Percentiles rank a stretch among this genome's conserved stretches.
phyloP scores from a whole-genome alignment of 2,888 invertebrate genomes.

The Syrphus vitripennis region DNA sequence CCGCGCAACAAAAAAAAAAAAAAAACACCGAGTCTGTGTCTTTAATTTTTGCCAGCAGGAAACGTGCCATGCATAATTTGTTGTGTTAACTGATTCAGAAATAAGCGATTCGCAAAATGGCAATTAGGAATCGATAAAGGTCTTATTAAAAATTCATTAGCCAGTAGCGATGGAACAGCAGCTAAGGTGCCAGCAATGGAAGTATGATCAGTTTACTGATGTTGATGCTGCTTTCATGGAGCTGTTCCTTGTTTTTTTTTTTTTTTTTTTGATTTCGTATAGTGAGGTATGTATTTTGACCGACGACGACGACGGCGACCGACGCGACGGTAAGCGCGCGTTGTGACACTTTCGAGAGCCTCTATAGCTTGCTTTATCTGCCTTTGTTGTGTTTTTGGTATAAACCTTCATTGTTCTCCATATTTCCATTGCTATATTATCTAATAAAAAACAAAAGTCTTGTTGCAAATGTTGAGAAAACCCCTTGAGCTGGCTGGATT shows the following conservation, averaged over 20 bases:
- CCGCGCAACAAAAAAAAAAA: too few relatives aligned
- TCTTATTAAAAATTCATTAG: slow-evolving; percentile 72
- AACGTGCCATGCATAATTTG: slow-evolving; percentile 71
- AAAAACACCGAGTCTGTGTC: slow-evolving; percentile 12
- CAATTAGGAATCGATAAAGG: slow-evolving; percentile 72
- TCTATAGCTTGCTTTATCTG: background rate
- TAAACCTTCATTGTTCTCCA: slow-evolving; percentile 44
- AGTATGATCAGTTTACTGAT: slow-evolving; percentile 36
- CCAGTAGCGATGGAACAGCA: slow-evolving; percentile 35
- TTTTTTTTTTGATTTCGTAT: too few relatives aligned
- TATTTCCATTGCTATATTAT: slow-evolving; percentile 36
- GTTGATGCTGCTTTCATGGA: slow-evolving; percentile 17
- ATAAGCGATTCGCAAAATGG: slow-evolving; percentile 71
- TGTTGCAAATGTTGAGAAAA: slow-evolving; percentile 26
- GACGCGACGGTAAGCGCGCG: background rate
- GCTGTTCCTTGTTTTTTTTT: background rate
- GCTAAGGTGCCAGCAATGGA: slow-evolving; percentile 33
- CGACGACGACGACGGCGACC: slow-evolving; percentile 1
- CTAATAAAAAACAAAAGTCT: background rate
- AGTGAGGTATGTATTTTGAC: background rate
- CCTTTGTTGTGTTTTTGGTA: background rate
- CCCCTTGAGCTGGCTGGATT: background rate
- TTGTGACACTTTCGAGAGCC: slow-evolving; percentile 62
- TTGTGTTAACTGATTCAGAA: slow-evolving; percentile 70
- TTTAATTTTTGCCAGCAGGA: slow-evolving; percentile 54